A percentile compares a stretch with the other conserved stretches of the same genome.
These are phyloP conservation scores for Triplophysa dalaica DNA, from an alignment of 2,113 vertebrate species.

Conservation along the genomic window DNA sequence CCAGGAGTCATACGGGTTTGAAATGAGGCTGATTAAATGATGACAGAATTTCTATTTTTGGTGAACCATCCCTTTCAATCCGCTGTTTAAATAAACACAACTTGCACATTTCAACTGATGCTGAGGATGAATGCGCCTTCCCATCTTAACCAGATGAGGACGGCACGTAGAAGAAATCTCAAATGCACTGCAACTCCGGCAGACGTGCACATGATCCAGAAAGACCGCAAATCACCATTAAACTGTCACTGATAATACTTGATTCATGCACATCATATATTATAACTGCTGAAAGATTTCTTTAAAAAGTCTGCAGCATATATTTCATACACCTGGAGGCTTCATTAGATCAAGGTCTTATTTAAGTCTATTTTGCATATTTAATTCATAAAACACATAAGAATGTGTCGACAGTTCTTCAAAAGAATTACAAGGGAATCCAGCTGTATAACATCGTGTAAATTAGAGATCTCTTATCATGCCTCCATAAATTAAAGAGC, in stretches of 20 bases:
- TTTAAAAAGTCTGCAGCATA: no score
- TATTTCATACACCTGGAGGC: no score
- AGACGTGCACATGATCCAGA: not conserved
- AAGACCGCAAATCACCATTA: not conserved
- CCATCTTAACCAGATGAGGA: constrained; percentile 20
- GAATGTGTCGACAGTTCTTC: not conserved
- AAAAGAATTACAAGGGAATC: not conserved
- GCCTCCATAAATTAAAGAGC: not conserved
- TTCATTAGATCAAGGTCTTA: not conserved
- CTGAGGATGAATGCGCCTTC: constrained; percentile 5
- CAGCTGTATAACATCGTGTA: not conserved
- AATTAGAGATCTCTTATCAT: not conserved
- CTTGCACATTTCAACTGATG: no score
- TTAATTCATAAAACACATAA: not conserved
- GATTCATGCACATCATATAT: not conserved
- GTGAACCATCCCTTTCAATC: no score
- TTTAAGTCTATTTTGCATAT: not conserved
- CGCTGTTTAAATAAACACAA: no score
- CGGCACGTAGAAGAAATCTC: constrained; percentile 50
- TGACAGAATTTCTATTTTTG: no score
- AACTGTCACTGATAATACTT: not conserved
- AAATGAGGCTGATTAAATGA: no score
- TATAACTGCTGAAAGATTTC: no score
- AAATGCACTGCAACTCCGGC: constrained; percentile 2
- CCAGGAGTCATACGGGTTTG: no score